These are phyloP conservation scores for Anneissia japonica DNA, from an alignment of 35 echinoderm and acorn worm species.

Conservation along the genomic window DNA sequence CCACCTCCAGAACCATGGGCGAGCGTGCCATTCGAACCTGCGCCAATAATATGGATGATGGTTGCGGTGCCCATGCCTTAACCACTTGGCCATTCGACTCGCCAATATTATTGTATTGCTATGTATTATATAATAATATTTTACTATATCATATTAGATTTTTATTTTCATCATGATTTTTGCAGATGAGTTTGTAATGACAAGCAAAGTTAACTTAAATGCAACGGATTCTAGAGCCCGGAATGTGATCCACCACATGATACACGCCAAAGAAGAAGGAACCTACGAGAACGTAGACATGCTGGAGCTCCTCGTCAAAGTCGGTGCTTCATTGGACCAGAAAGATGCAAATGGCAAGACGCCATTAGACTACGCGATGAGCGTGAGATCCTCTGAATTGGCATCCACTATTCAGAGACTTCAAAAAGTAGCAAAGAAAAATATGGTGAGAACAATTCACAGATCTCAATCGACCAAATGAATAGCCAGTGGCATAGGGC, in stretches of 20 bases:
- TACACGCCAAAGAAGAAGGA: conserved; percentile 60
- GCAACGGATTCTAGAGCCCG: conserved; percentile 46
- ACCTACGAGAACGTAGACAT: conserved; percentile 78
- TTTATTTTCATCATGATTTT: background rate
- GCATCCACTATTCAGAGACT: conserved; percentile 49
- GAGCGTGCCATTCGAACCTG: too few species aligned
- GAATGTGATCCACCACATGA: conserved; percentile 71
- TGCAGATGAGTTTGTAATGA: background rate
- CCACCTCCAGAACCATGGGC: too few species aligned
- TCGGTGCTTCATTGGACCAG: conserved; percentile 31
- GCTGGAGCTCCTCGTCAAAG: conserved; percentile 41
- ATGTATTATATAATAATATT: too few species aligned
- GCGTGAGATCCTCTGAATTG: conserved; percentile 43
- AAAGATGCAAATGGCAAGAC: conserved; percentile 67
- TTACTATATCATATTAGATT: background rate
- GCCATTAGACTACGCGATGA: conserved; percentile 68
- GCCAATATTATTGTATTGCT: too few species aligned
- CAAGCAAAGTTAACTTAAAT: conserved; percentile 47
- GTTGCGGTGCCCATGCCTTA: too few species aligned
- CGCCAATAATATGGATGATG: too few species aligned
- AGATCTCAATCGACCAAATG: too few species aligned
- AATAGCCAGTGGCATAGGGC: too few species aligned
- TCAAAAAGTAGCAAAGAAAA: conserved; percentile 45
- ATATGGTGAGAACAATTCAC: background rate
- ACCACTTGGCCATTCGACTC: too few species aligned